These are phyloP conservation scores for Pangasius mekongensis DNA, from an alignment of 2,797 vertebrate species.

Conservation along the genomic window DNA sequence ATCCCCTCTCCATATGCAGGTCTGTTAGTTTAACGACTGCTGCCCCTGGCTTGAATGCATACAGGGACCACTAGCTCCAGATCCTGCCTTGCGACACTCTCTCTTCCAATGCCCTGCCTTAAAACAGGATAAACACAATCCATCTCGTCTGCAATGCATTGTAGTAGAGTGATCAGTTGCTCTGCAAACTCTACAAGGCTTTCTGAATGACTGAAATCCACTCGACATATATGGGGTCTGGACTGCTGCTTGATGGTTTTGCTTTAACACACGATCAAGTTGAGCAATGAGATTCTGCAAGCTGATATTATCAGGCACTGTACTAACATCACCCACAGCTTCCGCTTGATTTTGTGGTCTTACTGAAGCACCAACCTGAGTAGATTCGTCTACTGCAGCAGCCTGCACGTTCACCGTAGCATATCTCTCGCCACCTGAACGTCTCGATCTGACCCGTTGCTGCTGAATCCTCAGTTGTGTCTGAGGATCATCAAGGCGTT, in stretches of 20 bases:
- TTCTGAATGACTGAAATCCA: background rate
- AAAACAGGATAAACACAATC: conserved; percentile 44
- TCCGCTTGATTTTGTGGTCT: no score
- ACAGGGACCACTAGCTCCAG: background rate
- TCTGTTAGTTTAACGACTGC: no score
- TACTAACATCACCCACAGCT: no score
- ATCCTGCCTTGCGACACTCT: conserved; percentile 6
- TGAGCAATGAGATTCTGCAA: background rate
- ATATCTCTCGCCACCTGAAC: no score
- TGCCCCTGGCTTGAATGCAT: no score
- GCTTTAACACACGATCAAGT: background rate
- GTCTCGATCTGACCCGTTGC: background rate
- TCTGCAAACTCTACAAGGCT: conserved; percentile 41
- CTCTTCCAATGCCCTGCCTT: conserved; percentile 43
- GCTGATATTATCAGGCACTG: no score
- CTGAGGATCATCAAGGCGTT: conserved; percentile 31
- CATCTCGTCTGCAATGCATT: conserved; percentile 44
- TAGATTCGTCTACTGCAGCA: no score
- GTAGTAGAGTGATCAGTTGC: conserved; percentile 38
- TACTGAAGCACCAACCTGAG: no score
- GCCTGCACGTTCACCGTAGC: no score
- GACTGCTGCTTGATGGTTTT: background rate
- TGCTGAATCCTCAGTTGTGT: conserved; percentile 22
- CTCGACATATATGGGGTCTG: background rate
- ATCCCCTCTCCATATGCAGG: no score